Conservation (phyloP, 2,888 invertebrate species). For the Tortrix viridana region DNA sequence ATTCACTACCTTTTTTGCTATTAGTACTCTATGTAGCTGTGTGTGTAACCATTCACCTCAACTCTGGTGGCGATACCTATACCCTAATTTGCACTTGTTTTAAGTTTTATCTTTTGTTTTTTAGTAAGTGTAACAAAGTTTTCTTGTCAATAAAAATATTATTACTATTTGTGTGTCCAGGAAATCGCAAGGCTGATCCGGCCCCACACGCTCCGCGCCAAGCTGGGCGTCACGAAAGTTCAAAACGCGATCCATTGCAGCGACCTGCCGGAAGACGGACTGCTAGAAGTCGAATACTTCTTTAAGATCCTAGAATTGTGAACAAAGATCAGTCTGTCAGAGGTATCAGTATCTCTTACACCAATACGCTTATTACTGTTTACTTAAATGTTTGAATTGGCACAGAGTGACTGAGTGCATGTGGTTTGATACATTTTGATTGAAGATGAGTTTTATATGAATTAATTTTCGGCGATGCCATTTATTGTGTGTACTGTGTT, state of each 20-base stretch:
- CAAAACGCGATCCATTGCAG: conserved; percentile 97
- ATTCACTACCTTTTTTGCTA: too few species aligned
- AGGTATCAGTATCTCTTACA: conserved; percentile 1
- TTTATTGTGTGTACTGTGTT: not conserved
- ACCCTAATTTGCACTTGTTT: too few species aligned
- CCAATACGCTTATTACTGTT: conserved; percentile 32
- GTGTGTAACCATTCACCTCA: too few species aligned
- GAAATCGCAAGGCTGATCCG: conserved; percentile 93
- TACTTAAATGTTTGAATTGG: conserved; percentile 18
- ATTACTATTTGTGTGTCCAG: conserved; percentile 81
- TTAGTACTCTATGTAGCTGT: too few species aligned
- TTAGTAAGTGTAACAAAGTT: too few species aligned
- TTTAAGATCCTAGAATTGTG: conserved; percentile 87
- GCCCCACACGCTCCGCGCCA: conserved; percentile 92
- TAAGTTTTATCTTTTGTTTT: too few species aligned
- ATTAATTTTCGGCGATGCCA: conserved; percentile 1
- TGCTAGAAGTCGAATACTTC: conserved; percentile 92
- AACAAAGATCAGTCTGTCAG: conserved; percentile 54
- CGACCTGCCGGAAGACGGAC: conserved; percentile 94
- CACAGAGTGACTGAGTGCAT: conserved; percentile 24
- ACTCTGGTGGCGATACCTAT: too few species aligned
- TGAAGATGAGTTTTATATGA: conserved; percentile 2
- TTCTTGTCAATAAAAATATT: too few species aligned
- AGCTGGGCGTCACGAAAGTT: conserved; percentile 91
- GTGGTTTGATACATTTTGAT: conserved; percentile 1